Evolutionary conservation across 2,113 vertebrate genomes (phyloP).

Genomic region (Sylvilagus bachmani): DNA sequence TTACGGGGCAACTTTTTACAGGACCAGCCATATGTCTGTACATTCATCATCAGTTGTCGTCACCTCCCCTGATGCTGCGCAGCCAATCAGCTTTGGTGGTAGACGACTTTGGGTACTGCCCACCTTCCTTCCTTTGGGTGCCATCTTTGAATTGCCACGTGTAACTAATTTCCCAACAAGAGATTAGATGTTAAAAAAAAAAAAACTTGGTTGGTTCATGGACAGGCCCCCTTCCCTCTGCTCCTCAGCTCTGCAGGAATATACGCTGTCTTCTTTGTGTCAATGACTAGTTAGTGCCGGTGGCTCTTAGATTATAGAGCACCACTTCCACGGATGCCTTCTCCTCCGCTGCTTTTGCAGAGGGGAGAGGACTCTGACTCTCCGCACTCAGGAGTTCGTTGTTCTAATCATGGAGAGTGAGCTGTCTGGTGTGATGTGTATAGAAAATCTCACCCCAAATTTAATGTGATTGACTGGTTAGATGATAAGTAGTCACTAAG

Average conservation of each 20-base stretch:
- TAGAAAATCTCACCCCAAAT: conserved; percentile 62
- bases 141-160: too few species aligned
- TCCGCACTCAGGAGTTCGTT: conserved; percentile 46
- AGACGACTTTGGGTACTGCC: too few species aligned
- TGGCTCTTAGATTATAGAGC: too few species aligned
- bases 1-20: too few species aligned
- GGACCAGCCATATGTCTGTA: too few species aligned
- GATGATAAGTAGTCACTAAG: conserved; percentile 58
- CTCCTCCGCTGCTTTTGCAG: not conserved
- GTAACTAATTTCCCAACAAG: too few species aligned
- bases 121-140: too few species aligned
- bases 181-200: too few species aligned
- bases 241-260: not conserved
- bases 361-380: not conserved
- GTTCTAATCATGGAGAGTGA: not conserved
- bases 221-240: too few species aligned
- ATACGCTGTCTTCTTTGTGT: not conserved
- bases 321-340: not conserved
- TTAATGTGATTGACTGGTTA: conserved; percentile 62
- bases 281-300: not conserved
- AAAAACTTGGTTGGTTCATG: not conserved
- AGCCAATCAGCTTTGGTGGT: too few species aligned
- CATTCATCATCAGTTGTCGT: too few species aligned
- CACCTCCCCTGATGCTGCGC: too few species aligned
- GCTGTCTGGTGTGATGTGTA: not conserved